These are phyloP conservation scores for Germaria angustata DNA, from an alignment of 2,888 invertebrate genomes.

Conservation along the genomic window DNA sequence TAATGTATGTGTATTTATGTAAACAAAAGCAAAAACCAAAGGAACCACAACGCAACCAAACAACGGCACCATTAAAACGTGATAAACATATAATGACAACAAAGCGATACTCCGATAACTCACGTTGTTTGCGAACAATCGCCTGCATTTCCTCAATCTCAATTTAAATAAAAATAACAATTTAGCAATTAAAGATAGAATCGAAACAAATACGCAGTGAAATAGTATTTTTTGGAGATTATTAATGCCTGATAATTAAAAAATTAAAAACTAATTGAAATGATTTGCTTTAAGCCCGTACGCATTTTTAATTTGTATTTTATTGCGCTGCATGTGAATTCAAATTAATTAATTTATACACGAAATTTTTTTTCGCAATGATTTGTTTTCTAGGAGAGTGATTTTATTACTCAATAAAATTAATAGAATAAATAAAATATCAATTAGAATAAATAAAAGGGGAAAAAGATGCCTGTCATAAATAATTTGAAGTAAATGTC, in stretches of 20 bases:
- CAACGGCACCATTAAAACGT: constrained; percentile 18
- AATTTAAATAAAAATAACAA: constrained; percentile 3
- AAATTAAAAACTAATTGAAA: background rate
- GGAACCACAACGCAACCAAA: background rate
- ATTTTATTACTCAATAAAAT: too few relatives aligned
- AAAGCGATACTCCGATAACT: constrained; percentile 35
- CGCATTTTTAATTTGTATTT: background rate
- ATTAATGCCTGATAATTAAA: background rate
- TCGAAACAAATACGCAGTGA: constrained; percentile 7
- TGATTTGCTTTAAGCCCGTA: background rate
- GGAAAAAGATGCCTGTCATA: too few relatives aligned
- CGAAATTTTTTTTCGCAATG: too few relatives aligned
- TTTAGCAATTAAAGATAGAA: constrained; percentile 20
- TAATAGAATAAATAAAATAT: too few relatives aligned
- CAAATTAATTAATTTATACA: background rate
- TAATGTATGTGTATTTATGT: background rate
- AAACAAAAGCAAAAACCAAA: constrained; percentile 10
- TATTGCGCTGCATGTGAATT: background rate
- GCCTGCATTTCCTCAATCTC: constrained; percentile 1
- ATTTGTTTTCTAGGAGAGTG: too few relatives aligned
- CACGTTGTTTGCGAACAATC: constrained; percentile 8
- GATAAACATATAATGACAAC: constrained; percentile 49
- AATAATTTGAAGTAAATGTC: too few relatives aligned
- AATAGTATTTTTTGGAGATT: background rate
- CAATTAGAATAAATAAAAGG: too few relatives aligned